Conservation (phyloP, 2,113 vertebrate species). For the Rhinoptilus africanus region DNA sequence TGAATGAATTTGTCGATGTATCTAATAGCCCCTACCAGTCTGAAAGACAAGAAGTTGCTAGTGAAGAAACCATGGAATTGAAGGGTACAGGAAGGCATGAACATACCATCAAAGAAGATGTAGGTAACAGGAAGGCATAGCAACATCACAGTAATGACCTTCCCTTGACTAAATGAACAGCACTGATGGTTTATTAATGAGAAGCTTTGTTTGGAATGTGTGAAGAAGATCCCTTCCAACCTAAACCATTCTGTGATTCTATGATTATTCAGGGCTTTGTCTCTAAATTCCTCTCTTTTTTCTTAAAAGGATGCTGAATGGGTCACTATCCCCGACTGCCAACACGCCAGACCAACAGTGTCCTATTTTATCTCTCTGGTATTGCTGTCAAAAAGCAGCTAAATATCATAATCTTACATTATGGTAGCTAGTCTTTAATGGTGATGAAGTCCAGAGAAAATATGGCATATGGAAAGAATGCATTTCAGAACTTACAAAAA, state of each 20-base stretch:
- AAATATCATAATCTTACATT: neutral
- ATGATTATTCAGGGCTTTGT: neutral
- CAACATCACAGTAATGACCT: neutral
- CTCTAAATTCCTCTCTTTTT: neutral
- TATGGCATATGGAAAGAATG: neutral
- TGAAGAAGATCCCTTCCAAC: neutral
- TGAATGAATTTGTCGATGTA: neutral
- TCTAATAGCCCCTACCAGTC: neutral
- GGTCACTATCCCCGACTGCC: neutral
- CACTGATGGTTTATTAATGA: neutral
- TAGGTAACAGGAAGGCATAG: neutral
- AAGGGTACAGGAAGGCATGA: neutral
- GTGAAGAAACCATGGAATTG: neutral
- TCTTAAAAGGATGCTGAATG: neutral
- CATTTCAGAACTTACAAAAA: neutral
- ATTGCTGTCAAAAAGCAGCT: neutral
- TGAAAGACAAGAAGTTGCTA: neutral
- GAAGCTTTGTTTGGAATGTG: neutral
- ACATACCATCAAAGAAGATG: neutral
- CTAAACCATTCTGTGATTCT: neutral
- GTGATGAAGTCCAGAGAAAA: neutral
- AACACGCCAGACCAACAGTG: neutral
- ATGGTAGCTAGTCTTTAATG: neutral
- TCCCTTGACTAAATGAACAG: neutral
- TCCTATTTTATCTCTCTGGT: neutral